A percentile compares a stretch with the other conserved stretches of the same genome.
Conservation (phyloP, 2,113 vertebrate genomes). For the Protobothrops mucrosquamatus region DNA sequence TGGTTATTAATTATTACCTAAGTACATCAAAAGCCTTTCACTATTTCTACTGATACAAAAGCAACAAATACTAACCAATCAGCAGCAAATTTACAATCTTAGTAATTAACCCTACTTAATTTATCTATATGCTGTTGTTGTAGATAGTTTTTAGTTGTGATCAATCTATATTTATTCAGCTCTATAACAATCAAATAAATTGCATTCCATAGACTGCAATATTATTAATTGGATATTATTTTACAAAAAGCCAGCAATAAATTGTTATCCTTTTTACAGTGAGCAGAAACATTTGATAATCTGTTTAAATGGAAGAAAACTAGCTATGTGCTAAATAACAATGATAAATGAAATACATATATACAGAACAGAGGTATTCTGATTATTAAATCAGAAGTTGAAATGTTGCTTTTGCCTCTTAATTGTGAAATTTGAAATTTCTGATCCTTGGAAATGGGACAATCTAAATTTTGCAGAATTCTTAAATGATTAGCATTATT, state of each 20-base stretch:
- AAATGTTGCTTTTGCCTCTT: not conserved
- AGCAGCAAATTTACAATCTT: not conserved
- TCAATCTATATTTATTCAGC: slow-evolving; percentile 9
- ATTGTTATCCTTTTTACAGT: not conserved
- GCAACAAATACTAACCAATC: not conserved
- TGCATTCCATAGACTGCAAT: not conserved
- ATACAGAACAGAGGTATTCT: not conserved
- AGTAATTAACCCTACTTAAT: not conserved
- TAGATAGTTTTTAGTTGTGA: not conserved
- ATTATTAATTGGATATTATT: slow-evolving; percentile 3
- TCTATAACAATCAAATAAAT: slow-evolving; percentile 11
- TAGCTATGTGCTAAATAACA: slow-evolving; percentile 23
- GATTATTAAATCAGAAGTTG: not conserved
- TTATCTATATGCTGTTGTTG: not conserved
- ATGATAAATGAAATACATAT: not conserved
- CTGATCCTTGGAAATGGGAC: not conserved
- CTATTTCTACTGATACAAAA: not conserved
- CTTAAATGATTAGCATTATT: not conserved
- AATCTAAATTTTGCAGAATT: not conserved
- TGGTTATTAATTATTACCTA: not conserved
- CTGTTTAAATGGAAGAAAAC: slow-evolving; percentile 23
- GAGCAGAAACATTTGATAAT: not conserved
- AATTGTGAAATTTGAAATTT: not conserved
- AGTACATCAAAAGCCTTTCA: not conserved
- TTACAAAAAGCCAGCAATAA: not conserved